These are phyloP conservation scores for Heterohyrax brucei DNA, from an alignment of 2,797 vertebrate genomes.

Conservation along the genomic window DNA sequence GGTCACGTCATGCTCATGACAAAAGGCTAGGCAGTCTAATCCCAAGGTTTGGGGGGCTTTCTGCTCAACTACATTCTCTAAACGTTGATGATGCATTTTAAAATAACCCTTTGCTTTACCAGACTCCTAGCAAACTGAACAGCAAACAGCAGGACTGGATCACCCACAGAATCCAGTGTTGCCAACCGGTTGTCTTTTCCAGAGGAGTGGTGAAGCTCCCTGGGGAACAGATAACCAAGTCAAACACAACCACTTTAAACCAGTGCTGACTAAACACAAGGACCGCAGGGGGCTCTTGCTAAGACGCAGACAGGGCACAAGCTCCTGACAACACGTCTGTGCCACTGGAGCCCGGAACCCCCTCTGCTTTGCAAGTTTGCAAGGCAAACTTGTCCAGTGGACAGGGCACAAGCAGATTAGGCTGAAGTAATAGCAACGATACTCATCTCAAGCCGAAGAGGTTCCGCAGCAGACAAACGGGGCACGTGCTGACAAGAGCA, in stretches of 20 bases:
- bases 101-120: background rate
- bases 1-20: background rate
- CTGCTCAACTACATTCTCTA: background rate
- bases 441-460: background rate
- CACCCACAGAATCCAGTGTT: background rate
- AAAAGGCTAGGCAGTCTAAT: background rate
- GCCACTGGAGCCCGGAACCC: background rate
- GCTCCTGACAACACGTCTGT: background rate
- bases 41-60: background rate
- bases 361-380: background rate
- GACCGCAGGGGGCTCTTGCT: background rate
- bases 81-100: background rate
- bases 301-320: background rate
- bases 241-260: background rate
- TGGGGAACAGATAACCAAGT: background rate
- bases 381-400: too few species aligned
- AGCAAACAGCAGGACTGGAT: background rate
- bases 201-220: background rate
- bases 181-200: background rate
- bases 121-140: background rate
- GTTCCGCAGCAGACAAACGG: background rate
- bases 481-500: background rate
- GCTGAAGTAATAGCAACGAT: background rate
- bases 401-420: background rate
- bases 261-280: background rate